These are phyloP conservation scores for Pseudochirops cupreus DNA, from an alignment of 2,797 vertebrate species.

Conservation along the genomic window DNA sequence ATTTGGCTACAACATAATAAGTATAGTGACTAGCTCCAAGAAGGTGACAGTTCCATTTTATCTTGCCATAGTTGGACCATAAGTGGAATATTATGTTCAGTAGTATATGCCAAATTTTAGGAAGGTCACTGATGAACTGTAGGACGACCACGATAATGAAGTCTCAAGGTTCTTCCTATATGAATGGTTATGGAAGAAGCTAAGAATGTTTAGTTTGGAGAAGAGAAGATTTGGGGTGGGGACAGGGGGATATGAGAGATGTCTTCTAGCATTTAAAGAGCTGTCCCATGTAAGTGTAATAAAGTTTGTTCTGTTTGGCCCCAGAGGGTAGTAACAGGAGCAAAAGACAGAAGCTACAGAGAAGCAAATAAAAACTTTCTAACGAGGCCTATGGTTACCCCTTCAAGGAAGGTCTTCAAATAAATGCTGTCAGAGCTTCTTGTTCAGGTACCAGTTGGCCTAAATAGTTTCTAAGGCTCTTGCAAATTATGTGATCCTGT, in stretches of 20 bases:
- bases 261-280: neutral
- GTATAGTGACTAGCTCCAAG: neutral
- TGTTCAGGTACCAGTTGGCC: neutral
- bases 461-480: neutral
- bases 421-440: neutral
- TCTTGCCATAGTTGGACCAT: neutral
- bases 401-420: neutral
- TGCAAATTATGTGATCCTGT: neutral
- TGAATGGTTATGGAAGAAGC: neutral
- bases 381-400: neutral
- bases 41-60: neutral
- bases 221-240: neutral
- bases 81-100: neutral
- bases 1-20: neutral
- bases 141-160: neutral
- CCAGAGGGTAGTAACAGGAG: neutral
- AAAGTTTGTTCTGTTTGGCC: neutral
- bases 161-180: neutral
- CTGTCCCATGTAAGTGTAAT: neutral
- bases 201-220: neutral
- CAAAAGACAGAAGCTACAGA: neutral
- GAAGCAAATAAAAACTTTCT: neutral
- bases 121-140: neutral
- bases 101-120: neutral
- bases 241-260: neutral